Evolutionary conservation across 2,888 invertebrate species (phyloP).

Genomic region (Apocheima hispidaria): DNA sequence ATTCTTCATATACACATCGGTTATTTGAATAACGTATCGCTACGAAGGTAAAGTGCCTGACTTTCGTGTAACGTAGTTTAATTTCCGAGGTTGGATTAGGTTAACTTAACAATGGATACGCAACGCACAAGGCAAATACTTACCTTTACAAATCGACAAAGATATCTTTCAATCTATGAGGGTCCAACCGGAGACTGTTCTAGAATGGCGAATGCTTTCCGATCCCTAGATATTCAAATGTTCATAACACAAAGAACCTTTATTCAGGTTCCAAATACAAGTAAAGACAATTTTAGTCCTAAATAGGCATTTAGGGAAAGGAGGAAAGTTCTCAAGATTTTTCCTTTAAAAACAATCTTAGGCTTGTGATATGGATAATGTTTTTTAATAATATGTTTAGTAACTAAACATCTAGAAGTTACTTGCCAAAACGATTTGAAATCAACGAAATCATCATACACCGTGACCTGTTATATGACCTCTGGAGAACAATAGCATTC

Average conservation of each 20-base stretch:
- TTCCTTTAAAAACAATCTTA: constrained; percentile 9
- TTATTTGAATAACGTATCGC: not conserved
- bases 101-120: constrained; percentile 6
- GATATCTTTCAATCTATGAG: constrained; percentile 25
- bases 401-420: no score
- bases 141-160: constrained; percentile 28
- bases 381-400: constrained; percentile 3
- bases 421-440: no score
- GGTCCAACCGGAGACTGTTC: constrained; percentile 19
- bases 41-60: not conserved
- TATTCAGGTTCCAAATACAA: constrained; percentile 15
- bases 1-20: no score
- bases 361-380: not conserved
- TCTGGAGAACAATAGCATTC: no score
- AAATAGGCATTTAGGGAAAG: constrained; percentile 19
- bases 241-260: constrained; percentile 30
- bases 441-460: no score
- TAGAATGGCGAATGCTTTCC: constrained; percentile 14
- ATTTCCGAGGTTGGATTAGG: not conserved
- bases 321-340: constrained; percentile 4
- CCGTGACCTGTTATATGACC: no score
- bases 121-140: not conserved
- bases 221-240: constrained; percentile 30
- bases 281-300: constrained; percentile 24
- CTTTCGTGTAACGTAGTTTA: not conserved